Conservation (phyloP, 1,140 invertebrate genomes). For the Drosophila prosaltans region DNA sequence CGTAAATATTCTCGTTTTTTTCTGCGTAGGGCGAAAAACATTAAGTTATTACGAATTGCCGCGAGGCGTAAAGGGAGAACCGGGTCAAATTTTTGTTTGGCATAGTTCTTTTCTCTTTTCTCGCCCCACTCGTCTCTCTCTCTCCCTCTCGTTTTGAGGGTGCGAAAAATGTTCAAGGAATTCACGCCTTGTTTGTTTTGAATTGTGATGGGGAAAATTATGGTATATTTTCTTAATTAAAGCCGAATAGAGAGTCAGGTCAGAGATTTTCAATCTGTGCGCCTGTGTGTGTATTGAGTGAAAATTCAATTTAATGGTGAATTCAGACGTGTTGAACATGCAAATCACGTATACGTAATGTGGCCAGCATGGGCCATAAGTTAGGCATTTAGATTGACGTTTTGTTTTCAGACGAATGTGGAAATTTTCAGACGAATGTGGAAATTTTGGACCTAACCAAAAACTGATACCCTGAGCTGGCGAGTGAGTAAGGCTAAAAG, state of each 20-base stretch:
- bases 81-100: slow-evolving; percentile 8
- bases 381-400: slow-evolving; percentile 67
- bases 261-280: slow-evolving; percentile 1
- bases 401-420: slow-evolving; percentile 24
- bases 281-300: background rate
- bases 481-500: background rate
- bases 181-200: slow-evolving; percentile 5
- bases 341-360: slow-evolving; percentile 74
- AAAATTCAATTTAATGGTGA: slow-evolving; percentile 9
- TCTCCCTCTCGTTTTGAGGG: background rate
- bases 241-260: slow-evolving; percentile 1
- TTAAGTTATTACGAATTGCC: slow-evolving; percentile 48
- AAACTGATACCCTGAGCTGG: background rate
- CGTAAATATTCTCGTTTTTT: slow-evolving; percentile 5
- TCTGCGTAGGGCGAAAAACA: slow-evolving; percentile 11
- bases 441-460: background rate
- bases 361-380: slow-evolving; percentile 45
- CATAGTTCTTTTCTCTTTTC: slow-evolving; percentile 10
- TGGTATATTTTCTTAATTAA: slow-evolving; percentile 44
- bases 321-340: slow-evolving; percentile 35
- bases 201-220: background rate
- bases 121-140: no score
- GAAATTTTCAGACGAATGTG: no score
- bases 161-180: slow-evolving; percentile 21
- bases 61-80: slow-evolving; percentile 3